Percentiles rank a stretch among this genome's conserved stretches.
Evolutionary conservation across 2,888 invertebrate genomes (phyloP).

Genomic region (Norana najaformis): DNA sequence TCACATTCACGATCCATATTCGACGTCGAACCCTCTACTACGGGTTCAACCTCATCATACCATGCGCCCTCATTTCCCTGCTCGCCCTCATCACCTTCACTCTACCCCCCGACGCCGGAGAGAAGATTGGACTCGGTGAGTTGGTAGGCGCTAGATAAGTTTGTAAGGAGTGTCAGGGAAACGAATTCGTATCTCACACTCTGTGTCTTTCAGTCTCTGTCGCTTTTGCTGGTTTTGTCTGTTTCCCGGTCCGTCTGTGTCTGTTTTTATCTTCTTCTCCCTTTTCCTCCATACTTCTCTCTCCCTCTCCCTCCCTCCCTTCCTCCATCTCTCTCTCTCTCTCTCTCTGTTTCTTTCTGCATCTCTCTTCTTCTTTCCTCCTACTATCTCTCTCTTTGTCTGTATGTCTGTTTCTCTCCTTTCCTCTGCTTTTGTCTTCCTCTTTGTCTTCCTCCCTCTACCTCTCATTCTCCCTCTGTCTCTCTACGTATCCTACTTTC

Average conservation of each 20-base stretch:
- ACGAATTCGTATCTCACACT: not conserved
- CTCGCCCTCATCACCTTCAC: conserved; percentile 44
- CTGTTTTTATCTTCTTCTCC: not conserved
- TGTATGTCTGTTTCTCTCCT: no score
- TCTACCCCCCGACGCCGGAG: conserved; percentile 46
- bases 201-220: not conserved
- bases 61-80: conserved; percentile 46
- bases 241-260: conserved; percentile 8
- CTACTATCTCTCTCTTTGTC: no score
- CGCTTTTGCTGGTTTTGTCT: conserved; percentile 16
- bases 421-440: no score
- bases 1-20: conserved; percentile 46
- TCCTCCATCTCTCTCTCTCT: no score
- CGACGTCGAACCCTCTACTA: conserved; percentile 46
- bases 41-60: conserved; percentile 47
- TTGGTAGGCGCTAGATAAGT: not conserved
- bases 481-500: no score
- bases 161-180: not conserved
- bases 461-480: no score
- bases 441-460: no score
- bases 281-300: not conserved
- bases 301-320: no score
- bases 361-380: not conserved
- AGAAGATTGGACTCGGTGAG: conserved; percentile 46
- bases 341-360: no score